Evolutionary conservation across 2,888 invertebrate species (phyloP), one percentile per base, ranked within the genome.

Genomic region (Acanthococcus lagerstroemiae): DNA sequence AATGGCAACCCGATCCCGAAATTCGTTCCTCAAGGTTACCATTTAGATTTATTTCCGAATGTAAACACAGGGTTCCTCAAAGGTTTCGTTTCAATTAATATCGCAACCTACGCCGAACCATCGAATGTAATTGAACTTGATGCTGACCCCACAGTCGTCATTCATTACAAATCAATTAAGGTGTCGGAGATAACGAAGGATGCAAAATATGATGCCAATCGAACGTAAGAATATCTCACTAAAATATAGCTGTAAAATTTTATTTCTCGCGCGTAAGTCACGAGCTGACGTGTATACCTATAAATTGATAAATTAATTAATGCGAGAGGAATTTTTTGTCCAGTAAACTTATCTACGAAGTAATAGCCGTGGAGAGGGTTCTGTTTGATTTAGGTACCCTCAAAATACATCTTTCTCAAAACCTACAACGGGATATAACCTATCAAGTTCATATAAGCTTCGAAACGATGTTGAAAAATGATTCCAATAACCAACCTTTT

Each of bases 401-500:
- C 1, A 52, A 54, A 7, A 63, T 63, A 21, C 63, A 63, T 15
- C 17, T 63, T 6, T 65, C 67, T 37, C 69, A 71, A 24, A 70
- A 67, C 7, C 69, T 72, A 12, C 69, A 68, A 54, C 65, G 70
- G 50, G 72, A 72, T 55, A 68, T 82, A 0, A 78, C 78, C 15
- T 85, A 85, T 45, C 79, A 82, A 71, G 72, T 90, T 17, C 81
- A 82, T 69, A 80, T 90, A 54, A 78, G 77, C 2, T 89, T 85
- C 73, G 80, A 80, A 67, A 88, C 88, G 0, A 80, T 79, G 65
- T 76, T 90, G 70, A 83, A 81, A 68, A 82, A 82, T 17, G 81
- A 81, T 5, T 80, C 78, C 4, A 81, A 83, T 0, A 84, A 85
- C 69, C 88, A 58, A 26, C 63, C 63, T 37, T 63, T 63, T 54